Base-by-base conservation (phyloP, 1,140 invertebrate genomes). In the Nixonia krombeini region DNA sequence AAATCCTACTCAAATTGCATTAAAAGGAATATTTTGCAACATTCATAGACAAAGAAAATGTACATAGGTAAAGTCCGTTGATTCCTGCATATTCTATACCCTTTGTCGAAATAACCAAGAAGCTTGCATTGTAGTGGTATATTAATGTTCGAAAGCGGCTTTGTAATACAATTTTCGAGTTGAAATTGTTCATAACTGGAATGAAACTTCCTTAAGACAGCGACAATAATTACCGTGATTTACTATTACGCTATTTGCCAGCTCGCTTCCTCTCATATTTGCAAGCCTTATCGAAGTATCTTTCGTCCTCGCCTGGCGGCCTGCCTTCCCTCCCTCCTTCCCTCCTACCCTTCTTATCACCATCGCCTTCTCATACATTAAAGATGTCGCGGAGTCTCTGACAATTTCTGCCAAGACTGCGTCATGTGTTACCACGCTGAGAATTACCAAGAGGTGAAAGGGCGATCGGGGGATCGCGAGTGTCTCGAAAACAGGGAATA, bases 351-450 rank as follows among this genome's bases (percentile, higher is more conserved):
- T 17, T 46, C 45, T n/a, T 47, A 40, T 42, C 62, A 38, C 37
- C 40, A 33, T 35, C 42, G 41, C 18, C 31, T 59, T 70, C 75
- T 79, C 78, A 81, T 80, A 80, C 79, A 81, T 80, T 81, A 80
- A 79, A 80, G 76, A 81, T 81, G 65, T 64, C 71, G 65, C 46
- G 49, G 65, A 65, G 69, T 70, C 70, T 63, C 64, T 73, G 78
- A 81, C 75, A 75, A 78, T 79, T 74, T 75, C 73, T 73, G 71
- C 72, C 73, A 80, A 81, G 75, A 80, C 79, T 78, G 77, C 79
- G 73, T 79, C 78, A 81, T 77, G 73, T 78, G 78, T 81, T 76
- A 68, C 73, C 53, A 21, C 49, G 42, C 53, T 18, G 46, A 31
- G n/a, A n/a, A n/a, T n/a, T n/a, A n/a, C n/a, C n/a, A n/a, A 17